These are phyloP conservation scores for Drosophila nannoptera DNA, from an alignment of 1,140 invertebrate species.

Conservation along the genomic window DNA sequence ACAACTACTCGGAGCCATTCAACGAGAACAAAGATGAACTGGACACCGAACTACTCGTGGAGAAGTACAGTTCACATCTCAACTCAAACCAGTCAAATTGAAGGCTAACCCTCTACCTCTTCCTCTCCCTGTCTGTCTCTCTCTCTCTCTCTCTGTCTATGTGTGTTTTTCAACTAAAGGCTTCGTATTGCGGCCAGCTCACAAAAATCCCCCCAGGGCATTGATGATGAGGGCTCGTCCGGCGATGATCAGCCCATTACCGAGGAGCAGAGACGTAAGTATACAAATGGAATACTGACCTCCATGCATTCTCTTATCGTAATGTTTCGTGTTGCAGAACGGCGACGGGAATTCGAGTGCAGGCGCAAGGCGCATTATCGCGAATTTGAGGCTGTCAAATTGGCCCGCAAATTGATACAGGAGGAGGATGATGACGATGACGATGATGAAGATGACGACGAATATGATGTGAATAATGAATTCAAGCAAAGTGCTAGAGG, in stretches of 20 bases:
- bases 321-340: conserved; percentile 80
- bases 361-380: conserved; percentile 98
- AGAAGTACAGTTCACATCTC: conserved; percentile 81
- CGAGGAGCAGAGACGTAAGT: conserved; percentile 81
- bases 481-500: not conserved
- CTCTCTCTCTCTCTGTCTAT: not conserved
- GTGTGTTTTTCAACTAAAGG: conserved; percentile 54
- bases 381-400: conserved; percentile 95
- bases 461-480: not conserved
- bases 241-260: conserved; percentile 84
- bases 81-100: too few relatives aligned
- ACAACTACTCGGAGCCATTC: conserved; percentile 88
- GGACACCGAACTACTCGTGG: conserved; percentile 88
- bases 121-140: too few relatives aligned
- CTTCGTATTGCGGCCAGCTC: conserved; percentile 79
- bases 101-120: too few relatives aligned
- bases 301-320: conserved; percentile 8
- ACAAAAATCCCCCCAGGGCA: conserved; percentile 80
- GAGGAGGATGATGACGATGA: conserved; percentile 93
- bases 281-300: not conserved
- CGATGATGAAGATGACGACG: conserved; percentile 78
- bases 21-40: conserved; percentile 86
- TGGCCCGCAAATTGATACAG: conserved; percentile 92
- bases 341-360: conserved; percentile 89
- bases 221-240: conserved; percentile 82